These are phyloP conservation scores for Prionailurus viverrinus DNA, from an alignment of 2,113 vertebrate species.

Conservation along the genomic window DNA sequence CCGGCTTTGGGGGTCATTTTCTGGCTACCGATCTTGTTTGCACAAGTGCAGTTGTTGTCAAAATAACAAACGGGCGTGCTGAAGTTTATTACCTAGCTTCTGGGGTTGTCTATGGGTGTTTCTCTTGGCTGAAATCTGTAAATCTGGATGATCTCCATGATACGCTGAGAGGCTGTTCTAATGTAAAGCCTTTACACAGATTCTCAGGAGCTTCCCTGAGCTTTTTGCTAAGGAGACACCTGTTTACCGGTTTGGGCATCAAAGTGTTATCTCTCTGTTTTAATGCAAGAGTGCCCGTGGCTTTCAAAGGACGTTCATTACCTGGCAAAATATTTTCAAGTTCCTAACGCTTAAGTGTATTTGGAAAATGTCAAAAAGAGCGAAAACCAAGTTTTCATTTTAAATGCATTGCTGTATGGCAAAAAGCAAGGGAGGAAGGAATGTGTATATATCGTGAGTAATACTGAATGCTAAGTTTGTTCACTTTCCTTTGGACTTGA, in stretches of 20 bases:
- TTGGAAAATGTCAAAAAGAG: slow-evolving; percentile 60
- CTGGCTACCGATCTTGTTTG: slow-evolving; percentile 55
- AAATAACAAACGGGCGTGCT: slow-evolving; percentile 24
- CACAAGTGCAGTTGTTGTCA: slow-evolving; percentile 51
- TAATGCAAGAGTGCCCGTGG: neutral
- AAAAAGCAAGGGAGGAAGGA: slow-evolving; percentile 5
- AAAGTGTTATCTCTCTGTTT: neutral
- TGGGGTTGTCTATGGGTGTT: neutral
- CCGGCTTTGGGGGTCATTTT: neutral
- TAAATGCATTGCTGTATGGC: slow-evolving; percentile 33
- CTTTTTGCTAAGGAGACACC: slow-evolving; percentile 22
- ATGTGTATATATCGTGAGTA: neutral
- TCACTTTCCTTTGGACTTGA: slow-evolving; percentile 22
- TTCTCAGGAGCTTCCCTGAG: neutral
- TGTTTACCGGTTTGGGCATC: neutral
- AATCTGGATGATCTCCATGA: neutral
- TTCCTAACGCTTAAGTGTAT: slow-evolving; percentile 27
- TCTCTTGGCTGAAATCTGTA: neutral
- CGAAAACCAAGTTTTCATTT: slow-evolving; percentile 38
- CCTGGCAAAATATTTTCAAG: slow-evolving; percentile 45
- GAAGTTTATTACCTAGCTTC: neutral
- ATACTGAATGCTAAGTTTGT: neutral
- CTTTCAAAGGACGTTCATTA: slow-evolving; percentile 23
- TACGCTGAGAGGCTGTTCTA: neutral
- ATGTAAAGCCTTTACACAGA: neutral